phyloP scores from a whole-genome alignment of 2,113 vertebrate genomes.

The Melospiza melodia region DNA sequence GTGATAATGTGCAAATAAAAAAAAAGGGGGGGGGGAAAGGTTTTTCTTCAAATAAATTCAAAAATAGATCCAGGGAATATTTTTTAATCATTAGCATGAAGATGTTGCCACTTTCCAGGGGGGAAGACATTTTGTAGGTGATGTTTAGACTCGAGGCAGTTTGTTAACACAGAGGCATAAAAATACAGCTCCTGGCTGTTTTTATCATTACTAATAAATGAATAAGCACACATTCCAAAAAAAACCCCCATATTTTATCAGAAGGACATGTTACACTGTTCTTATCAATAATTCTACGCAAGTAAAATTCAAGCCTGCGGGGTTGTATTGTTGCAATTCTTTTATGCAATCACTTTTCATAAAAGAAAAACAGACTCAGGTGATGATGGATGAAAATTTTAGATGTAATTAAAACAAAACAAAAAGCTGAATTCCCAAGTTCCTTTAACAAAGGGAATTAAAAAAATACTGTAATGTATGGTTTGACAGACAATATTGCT shows the following conservation, averaged over 20 bases:
- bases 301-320: slow-evolving; percentile 36
- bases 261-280: slow-evolving; percentile 38
- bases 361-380: slow-evolving; percentile 35
- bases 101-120: slow-evolving; percentile 45
- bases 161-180: slow-evolving; percentile 53
- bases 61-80: background rate
- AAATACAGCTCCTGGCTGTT: slow-evolving; percentile 57
- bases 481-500: slow-evolving; percentile 2
- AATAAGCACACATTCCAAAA: slow-evolving; percentile 43
- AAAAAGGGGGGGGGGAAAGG: background rate
- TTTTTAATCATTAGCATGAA: slow-evolving; percentile 63
- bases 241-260: slow-evolving; percentile 14
- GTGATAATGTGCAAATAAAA: background rate
- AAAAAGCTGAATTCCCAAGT: background rate
- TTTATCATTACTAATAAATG: slow-evolving; percentile 64
- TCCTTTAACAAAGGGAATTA: background rate
- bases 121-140: slow-evolving; percentile 28
- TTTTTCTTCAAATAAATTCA: background rate
- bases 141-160: slow-evolving; percentile 61
- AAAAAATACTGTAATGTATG: background rate
- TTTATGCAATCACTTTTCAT: slow-evolving; percentile 38
- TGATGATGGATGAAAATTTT: slow-evolving; percentile 48
- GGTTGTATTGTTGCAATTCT: slow-evolving; percentile 19
- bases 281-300: slow-evolving; percentile 69
- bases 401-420: slow-evolving; percentile 55